Conservation (phyloP, 2,797 vertebrate genomes). For the Sorex maritimensis region DNA sequence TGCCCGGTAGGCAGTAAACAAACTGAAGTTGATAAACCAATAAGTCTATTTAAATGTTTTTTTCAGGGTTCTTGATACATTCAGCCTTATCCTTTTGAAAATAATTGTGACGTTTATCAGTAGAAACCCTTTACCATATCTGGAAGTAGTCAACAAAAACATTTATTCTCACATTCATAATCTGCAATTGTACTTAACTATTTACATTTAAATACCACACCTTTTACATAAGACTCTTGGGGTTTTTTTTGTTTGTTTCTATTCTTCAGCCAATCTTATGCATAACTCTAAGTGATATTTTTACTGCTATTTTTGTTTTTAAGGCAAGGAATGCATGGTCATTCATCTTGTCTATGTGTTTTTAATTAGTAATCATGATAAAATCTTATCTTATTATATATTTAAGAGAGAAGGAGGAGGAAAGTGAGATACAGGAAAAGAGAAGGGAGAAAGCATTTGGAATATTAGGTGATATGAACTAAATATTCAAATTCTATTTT, state of each 20-base stretch:
- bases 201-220: neutral
- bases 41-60: conserved; percentile 7
- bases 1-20: neutral
- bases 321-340: neutral
- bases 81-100: conserved; percentile 11
- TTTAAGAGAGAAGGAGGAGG: neutral
- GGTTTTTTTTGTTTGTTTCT: neutral
- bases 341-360: conserved; percentile 28
- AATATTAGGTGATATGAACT: neutral
- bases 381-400: neutral
- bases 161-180: too few relatives aligned
- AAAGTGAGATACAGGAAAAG: neutral
- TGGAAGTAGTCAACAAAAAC: neutral
- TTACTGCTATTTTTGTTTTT: conserved; percentile 17
- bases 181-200: neutral
- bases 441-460: neutral
- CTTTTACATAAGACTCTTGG: neutral
- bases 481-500: conserved; percentile 42
- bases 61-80: neutral
- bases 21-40: conserved; percentile 35
- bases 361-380: neutral
- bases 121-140: conserved; percentile 7
- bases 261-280: neutral
- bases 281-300: neutral
- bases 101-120: neutral